Evolutionary conservation across 2,113 vertebrate species (phyloP), one percentile per base, ranked within the genome.

Genomic region (Nestor notabilis): DNA sequence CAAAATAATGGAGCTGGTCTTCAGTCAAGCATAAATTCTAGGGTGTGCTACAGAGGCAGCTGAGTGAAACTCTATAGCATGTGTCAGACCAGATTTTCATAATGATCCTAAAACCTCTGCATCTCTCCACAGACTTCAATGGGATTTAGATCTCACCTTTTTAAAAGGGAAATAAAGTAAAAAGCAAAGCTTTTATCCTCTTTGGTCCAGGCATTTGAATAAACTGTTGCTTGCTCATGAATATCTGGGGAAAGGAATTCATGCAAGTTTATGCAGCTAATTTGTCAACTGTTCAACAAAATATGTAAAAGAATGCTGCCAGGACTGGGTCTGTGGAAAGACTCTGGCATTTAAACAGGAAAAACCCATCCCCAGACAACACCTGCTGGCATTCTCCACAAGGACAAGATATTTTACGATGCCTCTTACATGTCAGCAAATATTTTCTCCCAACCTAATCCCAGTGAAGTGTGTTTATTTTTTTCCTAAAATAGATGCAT

Each of bases 311-410:
- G 25, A 28, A 69, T 89, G 71, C n/a, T 91, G 66, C 68, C 49
- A 95, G 80, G n/a, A 47, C 56, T 92, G 74, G 1, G 17, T 77
- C 33, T 77, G 56, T 70, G 78, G 86, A 94, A 86, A 78, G 72
- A 56, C 18, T 77, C 23, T 82, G 83, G 53, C 46, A 90, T 82
- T 89, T 87, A 75, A 71, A 78, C 56, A 43, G 31, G 39, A 58
- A 60, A 64, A 75, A 74, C 47, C 33, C 9, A 49, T 77, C 87
- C 63, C 33, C 66, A 81, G 65, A 79, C 80, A 97, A 60, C 94
- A 97, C 96, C 95, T 97, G 93, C 88, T 96, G 81, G 33, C 43
- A 60, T 95, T 87, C 96, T 91, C 91, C 83, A 89, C 83, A 83
- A 94, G 17, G 47, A 93, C 63, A 93, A 95, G 85, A 83, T 96